phyloP scores from a whole-genome alignment of 2,113 vertebrate genomes.

The Tringa solitaria region DNA sequence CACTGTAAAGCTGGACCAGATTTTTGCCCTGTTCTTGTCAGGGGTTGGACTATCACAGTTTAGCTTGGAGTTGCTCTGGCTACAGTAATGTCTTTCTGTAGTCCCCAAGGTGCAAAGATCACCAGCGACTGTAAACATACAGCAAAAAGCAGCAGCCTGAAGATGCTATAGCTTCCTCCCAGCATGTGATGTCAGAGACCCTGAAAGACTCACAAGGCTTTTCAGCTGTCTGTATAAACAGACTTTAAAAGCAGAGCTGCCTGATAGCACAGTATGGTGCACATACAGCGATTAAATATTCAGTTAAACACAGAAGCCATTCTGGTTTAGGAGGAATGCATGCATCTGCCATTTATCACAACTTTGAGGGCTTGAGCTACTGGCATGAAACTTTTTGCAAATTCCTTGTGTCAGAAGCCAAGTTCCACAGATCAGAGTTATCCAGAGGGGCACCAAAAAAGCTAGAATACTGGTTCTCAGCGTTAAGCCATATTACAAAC shows the following conservation, averaged over 20 bases:
- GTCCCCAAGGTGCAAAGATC: neutral
- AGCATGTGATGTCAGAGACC: neutral
- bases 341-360: neutral
- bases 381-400: neutral
- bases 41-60: neutral
- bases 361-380: neutral
- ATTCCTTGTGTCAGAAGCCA: neutral
- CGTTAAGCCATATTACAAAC: neutral
- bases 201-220: neutral
- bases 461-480: neutral
- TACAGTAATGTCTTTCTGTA: neutral
- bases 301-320: neutral
- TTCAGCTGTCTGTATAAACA: neutral
- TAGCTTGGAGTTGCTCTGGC: neutral
- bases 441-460: neutral
- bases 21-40: constrained; percentile 10
- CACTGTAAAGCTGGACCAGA: neutral
- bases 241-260: neutral
- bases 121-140: neutral
- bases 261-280: neutral
- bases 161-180: neutral
- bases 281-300: neutral
- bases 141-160: neutral
- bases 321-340: neutral
- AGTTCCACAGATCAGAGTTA: neutral